phyloP scores from a whole-genome alignment of 64 coral and sea anemone genomes.

The Porites lutea region DNA sequence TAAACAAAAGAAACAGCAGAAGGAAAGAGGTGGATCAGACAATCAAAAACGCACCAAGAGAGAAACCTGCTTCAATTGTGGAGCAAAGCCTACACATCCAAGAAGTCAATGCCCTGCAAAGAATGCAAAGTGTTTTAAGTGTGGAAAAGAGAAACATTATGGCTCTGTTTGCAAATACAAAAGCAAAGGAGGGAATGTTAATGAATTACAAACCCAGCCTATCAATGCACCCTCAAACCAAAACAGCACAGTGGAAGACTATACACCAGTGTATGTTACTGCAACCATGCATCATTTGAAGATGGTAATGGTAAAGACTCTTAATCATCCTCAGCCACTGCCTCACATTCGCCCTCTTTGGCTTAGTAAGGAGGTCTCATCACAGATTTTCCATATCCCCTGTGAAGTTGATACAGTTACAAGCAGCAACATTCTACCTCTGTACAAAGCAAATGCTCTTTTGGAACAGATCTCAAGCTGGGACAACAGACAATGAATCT shows the following conservation, averaged over 20 bases:
- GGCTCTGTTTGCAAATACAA: constrained; percentile 5
- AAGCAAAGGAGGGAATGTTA: neutral
- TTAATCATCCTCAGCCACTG: neutral
- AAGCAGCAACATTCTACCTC: neutral
- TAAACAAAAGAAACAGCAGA: neutral
- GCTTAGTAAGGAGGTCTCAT: neutral
- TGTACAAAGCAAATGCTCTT: neutral
- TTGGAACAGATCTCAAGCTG: neutral
- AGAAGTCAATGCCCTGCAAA: neutral
- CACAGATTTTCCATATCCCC: neutral
- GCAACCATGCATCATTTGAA: too few relatives aligned
- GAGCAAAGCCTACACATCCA: constrained; percentile 21
- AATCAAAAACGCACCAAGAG: neutral
- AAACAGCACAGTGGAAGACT: neutral
- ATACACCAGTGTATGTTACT: neutral
- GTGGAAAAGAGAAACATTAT: constrained; percentile 10
- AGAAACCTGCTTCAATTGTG: constrained; percentile 28
- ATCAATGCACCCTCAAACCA: neutral
- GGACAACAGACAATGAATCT: neutral
- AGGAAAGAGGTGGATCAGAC: neutral
- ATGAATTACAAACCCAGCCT: constrained; percentile 2
- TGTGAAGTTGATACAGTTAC: constrained; percentile 7
- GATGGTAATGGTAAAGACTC: neutral
- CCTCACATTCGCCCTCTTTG: neutral
- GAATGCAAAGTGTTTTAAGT: constrained; percentile 9